Conservation (phyloP, 2,113 vertebrate species). For the Microcebus griseorufus region DNA sequence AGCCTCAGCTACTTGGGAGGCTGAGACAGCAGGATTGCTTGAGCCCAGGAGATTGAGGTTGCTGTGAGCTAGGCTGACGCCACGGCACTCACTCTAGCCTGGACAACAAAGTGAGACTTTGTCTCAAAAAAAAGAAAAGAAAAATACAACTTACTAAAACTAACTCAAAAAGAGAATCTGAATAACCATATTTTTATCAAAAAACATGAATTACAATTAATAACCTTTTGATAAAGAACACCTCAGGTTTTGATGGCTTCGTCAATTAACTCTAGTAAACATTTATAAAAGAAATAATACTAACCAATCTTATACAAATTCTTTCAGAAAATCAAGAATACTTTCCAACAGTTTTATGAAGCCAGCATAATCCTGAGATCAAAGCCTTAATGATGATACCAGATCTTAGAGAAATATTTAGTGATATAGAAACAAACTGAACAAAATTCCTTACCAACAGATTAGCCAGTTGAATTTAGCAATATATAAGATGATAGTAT, state of each 20-base stretch:
- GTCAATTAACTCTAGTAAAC: not conserved
- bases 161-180: not conserved
- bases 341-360: not conserved
- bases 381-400: not conserved
- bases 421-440: not conserved
- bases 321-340: not conserved
- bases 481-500: not conserved
- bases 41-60: no score
- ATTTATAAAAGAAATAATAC: constrained; percentile 17
- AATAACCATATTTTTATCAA: not conserved
- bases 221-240: not conserved
- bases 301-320: not conserved
- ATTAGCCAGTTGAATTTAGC: not conserved
- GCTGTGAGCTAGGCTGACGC: no score
- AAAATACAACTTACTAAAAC: not conserved
- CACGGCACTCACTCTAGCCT: no score
- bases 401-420: not conserved
- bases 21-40: no score
- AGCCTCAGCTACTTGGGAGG: no score
- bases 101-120: no score
- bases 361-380: not conserved
- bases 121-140: not conserved
- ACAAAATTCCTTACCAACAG: not conserved
- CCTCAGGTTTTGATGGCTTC: not conserved
- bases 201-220: not conserved